A percentile compares a stretch with the other conserved stretches of the same genome.
These are phyloP conservation scores for Vombatus ursinus DNA, from an alignment of 2,113 vertebrate species.

Conservation along the genomic window DNA sequence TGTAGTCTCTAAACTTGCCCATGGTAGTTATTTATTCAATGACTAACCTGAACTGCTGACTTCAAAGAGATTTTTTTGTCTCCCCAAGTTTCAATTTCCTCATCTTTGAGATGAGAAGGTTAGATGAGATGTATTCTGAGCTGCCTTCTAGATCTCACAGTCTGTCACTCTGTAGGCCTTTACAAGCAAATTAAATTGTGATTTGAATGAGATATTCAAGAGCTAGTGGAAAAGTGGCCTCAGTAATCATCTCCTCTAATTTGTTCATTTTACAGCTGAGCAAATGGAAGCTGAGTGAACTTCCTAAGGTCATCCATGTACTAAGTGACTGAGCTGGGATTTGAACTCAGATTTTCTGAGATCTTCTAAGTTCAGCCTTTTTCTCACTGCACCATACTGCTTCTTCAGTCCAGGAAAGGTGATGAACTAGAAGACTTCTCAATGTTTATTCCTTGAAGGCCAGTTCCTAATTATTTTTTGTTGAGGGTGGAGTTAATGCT, in stretches of 20 bases:
- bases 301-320: no score
- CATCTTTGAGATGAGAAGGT: not conserved
- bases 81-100: not conserved
- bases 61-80: not conserved
- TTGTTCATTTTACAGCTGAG: no score
- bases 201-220: not conserved
- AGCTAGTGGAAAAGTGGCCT: no score
- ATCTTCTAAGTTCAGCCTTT: no score
- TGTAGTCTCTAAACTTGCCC: not conserved
- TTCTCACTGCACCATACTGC: no score
- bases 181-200: not conserved
- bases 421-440: not conserved
- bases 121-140: not conserved
- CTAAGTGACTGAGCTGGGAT: no score
- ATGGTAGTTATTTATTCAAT: not conserved
- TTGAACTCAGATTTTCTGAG: no score
- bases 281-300: no score
- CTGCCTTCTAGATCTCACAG: not conserved
- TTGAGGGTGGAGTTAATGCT: not conserved
- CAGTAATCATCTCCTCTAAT: no score
- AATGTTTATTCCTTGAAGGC: not conserved
- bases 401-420: not conserved
- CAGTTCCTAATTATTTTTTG: constrained; percentile 24
- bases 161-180: not conserved
- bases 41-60: not conserved